Evolutionary conservation across 1,140 invertebrate genomes (phyloP), one percentile per base, ranked within the genome.

Genomic region (Dreissena polymorpha): DNA sequence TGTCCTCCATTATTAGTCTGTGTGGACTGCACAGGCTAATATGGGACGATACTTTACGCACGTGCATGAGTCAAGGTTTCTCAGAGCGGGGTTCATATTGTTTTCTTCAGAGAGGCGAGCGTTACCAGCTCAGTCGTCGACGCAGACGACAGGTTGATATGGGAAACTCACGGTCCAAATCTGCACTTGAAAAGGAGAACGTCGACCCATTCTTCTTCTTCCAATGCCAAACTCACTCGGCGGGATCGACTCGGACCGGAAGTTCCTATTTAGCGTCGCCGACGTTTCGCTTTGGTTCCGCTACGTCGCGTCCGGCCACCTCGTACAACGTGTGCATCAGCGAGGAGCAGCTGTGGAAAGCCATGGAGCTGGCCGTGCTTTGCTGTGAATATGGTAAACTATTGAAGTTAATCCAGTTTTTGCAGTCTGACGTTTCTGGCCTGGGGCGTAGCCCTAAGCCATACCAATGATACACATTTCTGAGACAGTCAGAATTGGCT

Each of bases 381-480:
- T 82, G 84, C 49, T 64, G 57, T 10, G 85, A 88, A 69, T 88
- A 85, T 55, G 87, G 87, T 88, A 83, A 13, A 25, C 10, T n/a
- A 27, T 63, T 23, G 2, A 5, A 63, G 60, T 5, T 5, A 39
- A 39, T 39, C 39, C 39, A 39, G 39, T 39, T 39, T 8, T 39
- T 39, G 39, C 39, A 5, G 8, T 39, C 39, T 8, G 2, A 5
- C 39, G 39, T 39, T 39, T 39, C n/a, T n/a, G n/a, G n/a, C n/a
- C n/a, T n/a, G n/a, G n/a, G n/a, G n/a, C n/a, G n/a, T n/a, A n/a
- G n/a, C n/a, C n/a, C n/a, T n/a, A n/a, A n/a, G n/a, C n/a, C n/a
- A n/a, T n/a, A n/a, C n/a, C n/a, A n/a, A n/a, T n/a, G n/a, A n/a
- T n/a, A n/a, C n/a, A n/a, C n/a, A n/a, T n/a, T n/a, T n/a, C n/a